Evolutionary conservation across 1,140 invertebrate species (phyloP).

Genomic region (Diachasma alloeum): DNA sequence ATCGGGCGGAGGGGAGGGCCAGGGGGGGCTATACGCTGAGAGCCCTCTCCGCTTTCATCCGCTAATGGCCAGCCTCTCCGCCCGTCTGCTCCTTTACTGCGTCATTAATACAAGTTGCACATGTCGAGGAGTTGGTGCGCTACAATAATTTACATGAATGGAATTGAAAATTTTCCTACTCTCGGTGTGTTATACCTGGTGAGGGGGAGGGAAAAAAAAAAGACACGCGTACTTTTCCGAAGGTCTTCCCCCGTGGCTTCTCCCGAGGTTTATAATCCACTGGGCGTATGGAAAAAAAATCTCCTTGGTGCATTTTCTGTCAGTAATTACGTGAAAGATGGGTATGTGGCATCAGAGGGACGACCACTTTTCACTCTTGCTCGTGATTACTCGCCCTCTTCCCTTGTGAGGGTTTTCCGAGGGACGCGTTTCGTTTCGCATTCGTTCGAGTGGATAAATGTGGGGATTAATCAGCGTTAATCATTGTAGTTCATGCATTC

Average conservation of each 20-base stretch:
- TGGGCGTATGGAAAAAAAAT: constrained; percentile 41
- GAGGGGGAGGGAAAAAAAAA: constrained; percentile 31
- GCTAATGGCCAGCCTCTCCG: constrained; percentile 62
- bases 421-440: neutral
- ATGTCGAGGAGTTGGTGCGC: constrained; percentile 63
- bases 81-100: constrained; percentile 59
- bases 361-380: neutral
- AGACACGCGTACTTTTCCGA: constrained; percentile 26
- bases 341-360: constrained; percentile 33
- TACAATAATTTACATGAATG: constrained; percentile 68
- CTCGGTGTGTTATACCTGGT: constrained; percentile 19
- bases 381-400: neutral
- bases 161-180: constrained; percentile 66
- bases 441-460: no score
- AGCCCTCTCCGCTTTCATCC: constrained; percentile 64
- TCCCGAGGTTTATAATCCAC: neutral
- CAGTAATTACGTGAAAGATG: constrained; percentile 63
- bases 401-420: neutral
- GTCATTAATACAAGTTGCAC: constrained; percentile 66
- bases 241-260: neutral
- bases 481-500: no score
- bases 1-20: constrained; percentile 41
- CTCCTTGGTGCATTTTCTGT: constrained; percentile 54
- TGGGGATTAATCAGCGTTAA: no score
- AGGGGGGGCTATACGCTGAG: constrained; percentile 56